Evolutionary conservation across 2,888 invertebrate species (phyloP).

Genomic region (Dasysyrphus albostriatus): DNA sequence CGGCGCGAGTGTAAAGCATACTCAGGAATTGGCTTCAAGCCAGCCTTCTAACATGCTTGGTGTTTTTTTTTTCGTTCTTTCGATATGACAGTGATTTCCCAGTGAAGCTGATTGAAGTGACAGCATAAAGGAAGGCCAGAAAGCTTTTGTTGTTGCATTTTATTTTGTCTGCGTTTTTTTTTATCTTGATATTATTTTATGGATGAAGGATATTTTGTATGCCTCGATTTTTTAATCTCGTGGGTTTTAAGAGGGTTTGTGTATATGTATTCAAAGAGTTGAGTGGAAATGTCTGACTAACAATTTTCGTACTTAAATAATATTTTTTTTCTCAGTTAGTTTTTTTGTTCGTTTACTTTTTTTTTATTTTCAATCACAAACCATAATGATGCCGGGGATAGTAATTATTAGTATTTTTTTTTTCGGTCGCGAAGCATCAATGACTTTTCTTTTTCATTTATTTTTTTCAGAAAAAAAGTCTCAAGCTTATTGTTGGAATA

Average conservation of each 20-base stretch:
- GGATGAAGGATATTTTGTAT: conserved; percentile 19
- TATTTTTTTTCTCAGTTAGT: conserved; percentile 31
- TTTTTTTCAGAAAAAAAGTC: conserved; percentile 14
- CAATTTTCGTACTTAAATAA: conserved; percentile 64
- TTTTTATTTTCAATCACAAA: conserved; percentile 64
- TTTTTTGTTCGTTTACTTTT: conserved; percentile 35
- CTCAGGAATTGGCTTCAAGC: conserved; percentile 70
- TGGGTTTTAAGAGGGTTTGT: conserved; percentile 42
- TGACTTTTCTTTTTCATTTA: conserved; percentile 27
- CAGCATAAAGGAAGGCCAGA: conserved; percentile 35
- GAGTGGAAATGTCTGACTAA: conserved; percentile 69
- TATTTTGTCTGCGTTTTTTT: conserved; percentile 14
- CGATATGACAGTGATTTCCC: conserved; percentile 72
- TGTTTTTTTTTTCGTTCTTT: conserved; percentile 6
- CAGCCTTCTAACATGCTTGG: conserved; percentile 36
- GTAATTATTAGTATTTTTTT: conserved; percentile 61
- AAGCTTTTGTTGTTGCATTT: conserved; percentile 33
- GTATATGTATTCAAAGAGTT: conserved; percentile 45
- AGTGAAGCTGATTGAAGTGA: conserved; percentile 66
- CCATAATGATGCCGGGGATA: conserved; percentile 63
- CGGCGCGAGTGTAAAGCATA: conserved; percentile 62
- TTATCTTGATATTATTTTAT: background rate
- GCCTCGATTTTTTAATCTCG: conserved; percentile 45
- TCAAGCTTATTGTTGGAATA: conserved; percentile 46
- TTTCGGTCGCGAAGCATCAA: conserved; percentile 43